phyloP scores from a whole-genome alignment of 2,888 invertebrate species.

The Stratiomys singularior region DNA sequence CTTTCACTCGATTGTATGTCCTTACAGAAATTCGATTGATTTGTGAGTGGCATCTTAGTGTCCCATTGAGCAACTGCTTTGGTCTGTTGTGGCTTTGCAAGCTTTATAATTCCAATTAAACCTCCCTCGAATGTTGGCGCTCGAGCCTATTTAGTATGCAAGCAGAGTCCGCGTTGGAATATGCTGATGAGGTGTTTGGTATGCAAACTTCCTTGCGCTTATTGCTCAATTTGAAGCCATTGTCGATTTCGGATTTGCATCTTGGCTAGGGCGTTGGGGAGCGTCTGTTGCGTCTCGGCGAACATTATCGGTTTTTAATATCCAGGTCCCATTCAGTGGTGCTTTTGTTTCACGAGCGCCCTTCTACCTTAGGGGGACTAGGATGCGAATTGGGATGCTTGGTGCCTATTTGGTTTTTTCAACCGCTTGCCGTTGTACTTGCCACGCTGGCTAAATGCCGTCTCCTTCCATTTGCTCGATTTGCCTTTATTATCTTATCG shows the following conservation, averaged over 20 bases:
- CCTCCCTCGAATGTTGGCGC: conserved; percentile 2
- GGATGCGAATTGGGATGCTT: background rate
- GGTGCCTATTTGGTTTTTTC: background rate
- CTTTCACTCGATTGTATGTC: too few species aligned
- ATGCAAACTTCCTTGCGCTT: conserved; percentile 12
- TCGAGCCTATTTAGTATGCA: conserved; percentile 5
- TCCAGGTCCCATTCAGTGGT: conserved; percentile 19
- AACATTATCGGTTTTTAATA: conserved; percentile 45
- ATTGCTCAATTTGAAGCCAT: conserved; percentile 40
- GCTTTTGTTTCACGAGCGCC: conserved; percentile 9
- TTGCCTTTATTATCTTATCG: conserved; percentile 38
- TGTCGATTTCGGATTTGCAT: conserved; percentile 9
- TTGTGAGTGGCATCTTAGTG: too few species aligned
- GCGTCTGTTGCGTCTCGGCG: conserved; percentile 7
- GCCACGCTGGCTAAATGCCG: background rate
- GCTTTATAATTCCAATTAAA: conserved; percentile 16
- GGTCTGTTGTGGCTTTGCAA: background rate
- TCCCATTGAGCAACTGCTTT: background rate
- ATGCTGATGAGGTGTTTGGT: conserved; percentile 27
- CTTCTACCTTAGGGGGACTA: background rate
- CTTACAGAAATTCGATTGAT: too few species aligned
- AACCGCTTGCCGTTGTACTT: background rate
- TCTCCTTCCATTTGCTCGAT: conserved; percentile 1
- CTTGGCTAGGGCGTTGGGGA: background rate
- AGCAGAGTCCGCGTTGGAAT: background rate